phyloP scores from a whole-genome alignment of 1,140 invertebrate species.

The Pteromalus puparum region DNA sequence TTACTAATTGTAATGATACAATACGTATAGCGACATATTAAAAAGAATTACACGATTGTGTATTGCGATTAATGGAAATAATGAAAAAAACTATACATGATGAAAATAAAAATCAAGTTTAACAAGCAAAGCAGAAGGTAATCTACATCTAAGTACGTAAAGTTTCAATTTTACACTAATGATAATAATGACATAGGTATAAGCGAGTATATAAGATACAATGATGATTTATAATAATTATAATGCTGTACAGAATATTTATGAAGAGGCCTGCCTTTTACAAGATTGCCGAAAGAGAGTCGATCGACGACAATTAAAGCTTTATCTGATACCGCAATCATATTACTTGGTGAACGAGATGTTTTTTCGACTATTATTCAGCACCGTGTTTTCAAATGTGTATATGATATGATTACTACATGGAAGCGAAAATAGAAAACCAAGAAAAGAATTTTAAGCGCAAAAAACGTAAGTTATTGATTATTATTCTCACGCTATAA shows the following conservation, averaged over 20 bases:
- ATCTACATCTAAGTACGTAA: conserved; percentile 74
- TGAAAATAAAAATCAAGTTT: conserved; percentile 64
- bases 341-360: conserved; percentile 50
- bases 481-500: conserved; percentile 30
- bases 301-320: conserved; percentile 58
- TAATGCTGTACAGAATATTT: conserved; percentile 76
- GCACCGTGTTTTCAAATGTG: conserved; percentile 36
- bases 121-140: conserved; percentile 65
- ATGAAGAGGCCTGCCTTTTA: conserved; percentile 72
- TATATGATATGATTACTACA: conserved; percentile 30
- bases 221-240: conserved; percentile 75
- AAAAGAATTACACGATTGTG: conserved; percentile 70
- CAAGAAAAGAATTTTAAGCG: conserved; percentile 29
- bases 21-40: conserved; percentile 73
- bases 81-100: conserved; percentile 60
- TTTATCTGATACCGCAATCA: conserved; percentile 48
- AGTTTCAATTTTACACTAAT: conserved; percentile 76
- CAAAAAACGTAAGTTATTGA: conserved; percentile 11
- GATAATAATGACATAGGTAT: conserved; percentile 75
- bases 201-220: conserved; percentile 73
- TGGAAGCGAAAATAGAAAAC: conserved; percentile 50
- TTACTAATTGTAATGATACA: conserved; percentile 74
- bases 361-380: conserved; percentile 35
- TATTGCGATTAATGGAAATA: conserved; percentile 65
- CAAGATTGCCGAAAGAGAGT: conserved; percentile 63